Evolutionary conservation across 2,888 invertebrate genomes (phyloP).

Genomic region (Dysmachus trigonus): DNA sequence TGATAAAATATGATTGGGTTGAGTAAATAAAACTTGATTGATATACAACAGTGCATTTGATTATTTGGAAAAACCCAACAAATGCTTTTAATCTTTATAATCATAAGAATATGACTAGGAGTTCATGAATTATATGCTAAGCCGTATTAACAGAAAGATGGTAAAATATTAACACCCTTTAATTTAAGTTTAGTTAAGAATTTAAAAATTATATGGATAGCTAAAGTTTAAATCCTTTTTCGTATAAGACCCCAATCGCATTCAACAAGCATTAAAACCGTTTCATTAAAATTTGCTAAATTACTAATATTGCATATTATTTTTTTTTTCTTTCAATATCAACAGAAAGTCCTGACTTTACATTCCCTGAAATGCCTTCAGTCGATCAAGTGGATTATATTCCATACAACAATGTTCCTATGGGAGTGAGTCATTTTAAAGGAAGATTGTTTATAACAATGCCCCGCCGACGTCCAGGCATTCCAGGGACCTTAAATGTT

Average conservation of each 20-base stretch:
- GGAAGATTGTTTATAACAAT: conserved; percentile 76
- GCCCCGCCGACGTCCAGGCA: conserved; percentile 74
- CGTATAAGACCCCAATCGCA: too few relatives aligned
- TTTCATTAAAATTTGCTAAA: neutral
- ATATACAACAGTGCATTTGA: neutral
- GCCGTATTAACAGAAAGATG: neutral
- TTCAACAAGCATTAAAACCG: too few relatives aligned
- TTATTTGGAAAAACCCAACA: neutral
- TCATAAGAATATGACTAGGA: neutral
- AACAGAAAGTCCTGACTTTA: neutral
- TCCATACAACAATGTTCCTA: conserved; percentile 62
- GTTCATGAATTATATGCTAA: neutral
- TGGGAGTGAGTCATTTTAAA: conserved; percentile 60
- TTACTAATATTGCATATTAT: neutral
- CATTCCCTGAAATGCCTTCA: neutral
- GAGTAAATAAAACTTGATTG: neutral
- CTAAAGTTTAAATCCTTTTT: too few relatives aligned
- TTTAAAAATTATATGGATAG: too few relatives aligned
- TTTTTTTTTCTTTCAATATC: neutral
- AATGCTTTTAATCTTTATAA: neutral
- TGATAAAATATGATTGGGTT: neutral
- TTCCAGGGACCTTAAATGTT: conserved; percentile 71
- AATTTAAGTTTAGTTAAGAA: too few relatives aligned
- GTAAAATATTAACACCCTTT: too few relatives aligned
- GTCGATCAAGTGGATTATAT: conserved; percentile 52